A percentile compares a stretch with the other conserved stretches of the same genome.
Conservation (phyloP, 2,888 invertebrate species). For the Mechanitis mazaeus region DNA sequence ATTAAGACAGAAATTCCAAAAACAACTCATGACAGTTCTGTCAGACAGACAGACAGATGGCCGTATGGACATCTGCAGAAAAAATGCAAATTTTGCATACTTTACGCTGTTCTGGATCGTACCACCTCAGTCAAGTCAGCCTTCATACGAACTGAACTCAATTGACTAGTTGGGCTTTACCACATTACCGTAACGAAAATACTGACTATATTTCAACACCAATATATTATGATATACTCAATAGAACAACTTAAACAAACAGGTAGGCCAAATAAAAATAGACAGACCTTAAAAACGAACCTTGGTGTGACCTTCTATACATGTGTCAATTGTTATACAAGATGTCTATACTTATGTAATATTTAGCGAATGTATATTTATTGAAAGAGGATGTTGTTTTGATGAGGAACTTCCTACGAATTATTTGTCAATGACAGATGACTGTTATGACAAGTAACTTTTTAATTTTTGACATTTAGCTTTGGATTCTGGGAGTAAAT, state of each 20-base stretch:
- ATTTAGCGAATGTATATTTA: constrained; percentile 37
- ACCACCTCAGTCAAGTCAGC: no score
- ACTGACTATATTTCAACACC: constrained; percentile 6
- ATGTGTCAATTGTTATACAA: constrained; percentile 37
- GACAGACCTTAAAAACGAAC: constrained; percentile 15
- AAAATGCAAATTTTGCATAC: no score
- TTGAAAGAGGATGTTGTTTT: constrained; percentile 4
- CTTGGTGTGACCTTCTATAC: constrained; percentile 23
- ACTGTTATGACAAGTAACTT: no score
- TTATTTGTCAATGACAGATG: not conserved
- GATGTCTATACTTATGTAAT: constrained; percentile 41
- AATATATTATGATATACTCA: constrained; percentile 10
- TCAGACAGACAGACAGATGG: no score
- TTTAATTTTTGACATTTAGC: no score
- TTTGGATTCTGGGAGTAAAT: no score
- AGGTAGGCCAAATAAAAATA: constrained; percentile 14
- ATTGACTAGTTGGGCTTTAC: no score
- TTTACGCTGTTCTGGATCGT: no score
- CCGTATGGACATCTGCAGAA: no score
- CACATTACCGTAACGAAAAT: constrained; percentile 11
- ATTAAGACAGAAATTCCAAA: no score
- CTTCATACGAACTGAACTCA: no score
- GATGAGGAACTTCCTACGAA: not conserved
- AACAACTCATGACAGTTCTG: no score
- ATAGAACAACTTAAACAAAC: constrained; percentile 1